Conservation (phyloP, 2,888 invertebrate species). For the Drosophila nr. perissopoda region DNA sequence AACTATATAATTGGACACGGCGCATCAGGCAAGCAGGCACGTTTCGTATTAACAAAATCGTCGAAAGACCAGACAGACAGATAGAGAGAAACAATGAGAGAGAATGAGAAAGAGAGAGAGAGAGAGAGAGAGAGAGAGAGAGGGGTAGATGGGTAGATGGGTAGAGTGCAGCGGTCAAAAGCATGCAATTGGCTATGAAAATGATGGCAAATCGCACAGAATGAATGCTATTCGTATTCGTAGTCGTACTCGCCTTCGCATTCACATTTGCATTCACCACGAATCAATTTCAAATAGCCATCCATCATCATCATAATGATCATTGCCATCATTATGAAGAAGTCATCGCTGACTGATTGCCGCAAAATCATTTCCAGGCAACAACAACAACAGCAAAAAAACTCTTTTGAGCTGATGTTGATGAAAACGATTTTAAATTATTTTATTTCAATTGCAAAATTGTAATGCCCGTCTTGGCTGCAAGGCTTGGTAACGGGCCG, state of each 20-base stretch:
- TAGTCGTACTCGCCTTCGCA: slow-evolving; percentile 17
- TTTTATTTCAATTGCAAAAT: slow-evolving; percentile 80
- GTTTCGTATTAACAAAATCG: slow-evolving; percentile 82
- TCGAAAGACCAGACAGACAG: slow-evolving; percentile 39
- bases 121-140: neutral
- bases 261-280: slow-evolving; percentile 66
- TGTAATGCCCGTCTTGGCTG: slow-evolving; percentile 56
- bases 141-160: neutral
- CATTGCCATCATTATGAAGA: slow-evolving; percentile 43
- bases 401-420: slow-evolving; percentile 79
- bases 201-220: slow-evolving; percentile 56
- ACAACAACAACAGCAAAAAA: slow-evolving; percentile 43
- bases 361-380: slow-evolving; percentile 61
- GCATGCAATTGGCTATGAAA: slow-evolving; percentile 76
- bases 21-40: slow-evolving; percentile 74
- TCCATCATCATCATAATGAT: slow-evolving; percentile 63
- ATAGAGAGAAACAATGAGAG: neutral
- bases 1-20: slow-evolving; percentile 78
- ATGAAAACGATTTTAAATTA: slow-evolving; percentile 84
- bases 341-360: slow-evolving; percentile 62
- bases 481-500: slow-evolving; percentile 28
- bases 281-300: slow-evolving; percentile 83
- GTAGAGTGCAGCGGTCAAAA: slow-evolving; percentile 41
- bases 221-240: slow-evolving; percentile 26
- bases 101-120: neutral